Base-by-base conservation (phyloP, 2,113 vertebrate genomes). In the Penelope pileata region DNA sequence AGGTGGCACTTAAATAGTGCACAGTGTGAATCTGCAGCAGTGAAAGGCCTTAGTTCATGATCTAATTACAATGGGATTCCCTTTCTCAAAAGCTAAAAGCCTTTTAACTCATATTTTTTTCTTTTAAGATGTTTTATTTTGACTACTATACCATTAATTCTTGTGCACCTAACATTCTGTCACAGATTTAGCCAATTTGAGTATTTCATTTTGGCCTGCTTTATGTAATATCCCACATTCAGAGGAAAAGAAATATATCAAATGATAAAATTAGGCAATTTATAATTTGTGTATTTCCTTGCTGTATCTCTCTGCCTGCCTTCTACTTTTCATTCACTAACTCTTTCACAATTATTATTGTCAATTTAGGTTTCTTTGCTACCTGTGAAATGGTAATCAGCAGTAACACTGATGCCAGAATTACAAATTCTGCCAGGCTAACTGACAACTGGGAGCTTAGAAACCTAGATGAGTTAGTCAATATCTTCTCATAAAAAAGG, bases 61-160 rank as follows among this genome's bases (percentile, higher is more conserved):
- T 97, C 94, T 94, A 90, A 96, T 97, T 96, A 93, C 87, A 96
- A 86, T 62, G 80, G 91, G 93, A 96, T 97, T 97, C 81, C 87
- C 94, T 94, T 95, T 96, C 90, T 83, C 38, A 91, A 96, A 95
- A 85, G 70, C 81, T 78, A 97, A 96, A 97, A 95, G 75, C 30
- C 24, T 92, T 94, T 94, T 91, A 92, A 96, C 89, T 75, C 32
- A 70, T 51, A 83, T 95, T 87, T 83, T 82, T 93, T 86, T 86
- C 89, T 90, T 88, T 59, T 86, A 83, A 92, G 69, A 88, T 85
- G 60, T 67, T 94, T 94, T 94, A 86, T 85, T 92, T 96, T 96
- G 56, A 92, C 93, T 94, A 78, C 89, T 79, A 43, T 74, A 58
- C 94, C 88, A 91, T 91, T 97, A 80, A 96, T 97, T 96, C 88